Evolutionary conservation across 2,888 invertebrate species (phyloP), one percentile per base, ranked within the genome.

Genomic region (Drosophila maculinotata): DNA sequence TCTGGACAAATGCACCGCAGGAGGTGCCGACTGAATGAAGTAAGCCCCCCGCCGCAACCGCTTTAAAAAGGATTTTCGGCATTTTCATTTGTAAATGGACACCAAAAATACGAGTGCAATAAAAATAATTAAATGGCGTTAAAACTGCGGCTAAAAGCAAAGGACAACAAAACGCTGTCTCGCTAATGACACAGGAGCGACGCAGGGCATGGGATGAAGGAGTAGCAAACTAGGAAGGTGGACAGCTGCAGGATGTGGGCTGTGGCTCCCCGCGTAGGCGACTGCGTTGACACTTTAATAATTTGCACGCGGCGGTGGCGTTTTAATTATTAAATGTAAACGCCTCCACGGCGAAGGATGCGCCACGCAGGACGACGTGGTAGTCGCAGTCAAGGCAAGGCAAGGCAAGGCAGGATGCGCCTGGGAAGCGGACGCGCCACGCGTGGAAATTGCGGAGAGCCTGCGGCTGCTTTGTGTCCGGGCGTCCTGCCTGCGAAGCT

Each of bases 241-340:
- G 65, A 14, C 48, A 31, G 44, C 23, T n/a, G 33, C 47, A 30
- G 56, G 48, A 48, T 26, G 49, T 23, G 38, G 23, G 4, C 9
- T 26, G 38, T 39, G 9, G 14, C 39, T 47, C 70, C 54, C 51
- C 51, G 59, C 69, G 64, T 51, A 47, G 52, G 68, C 64, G 67
- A 68, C 87, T 82, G 69, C 79, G 88, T 73, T 79, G 89, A 89
- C 90, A 88, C 89, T 87, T 90, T 82, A 90, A 90, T 90, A 89
- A 90, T 89, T 87, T 88, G 77, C 75, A 70, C 80, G 78, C 62
- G 66, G 89, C 80, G 86, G 74, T 89, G 88, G 88, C 87, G 76
- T 90, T 89, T 89, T 90, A 89, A 89, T 90, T 90, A 90, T 90
- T 89, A 89, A 90, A 89, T 88, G 88, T 72, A 85, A 76, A 74